phyloP scores from a whole-genome alignment of 2,113 vertebrate species.

The Barnardius zonarius region DNA sequence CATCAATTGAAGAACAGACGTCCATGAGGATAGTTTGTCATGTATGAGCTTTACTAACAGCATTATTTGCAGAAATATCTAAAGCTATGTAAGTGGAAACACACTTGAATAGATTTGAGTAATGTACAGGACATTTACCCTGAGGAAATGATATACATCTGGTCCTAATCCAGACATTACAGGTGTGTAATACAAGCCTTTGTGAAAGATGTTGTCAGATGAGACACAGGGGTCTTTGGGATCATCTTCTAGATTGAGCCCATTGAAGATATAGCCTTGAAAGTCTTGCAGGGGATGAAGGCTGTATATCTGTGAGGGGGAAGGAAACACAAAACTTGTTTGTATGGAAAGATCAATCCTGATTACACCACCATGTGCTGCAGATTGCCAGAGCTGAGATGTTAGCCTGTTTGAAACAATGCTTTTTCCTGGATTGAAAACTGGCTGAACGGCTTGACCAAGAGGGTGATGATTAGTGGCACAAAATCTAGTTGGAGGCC shows the following conservation, averaged over 20 bases:
- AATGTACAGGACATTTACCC: conserved; percentile 45
- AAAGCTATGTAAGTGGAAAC: neutral
- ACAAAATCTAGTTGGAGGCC: neutral
- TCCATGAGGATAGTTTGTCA: neutral
- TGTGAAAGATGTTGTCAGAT: conserved; percentile 62
- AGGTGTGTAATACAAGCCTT: conserved; percentile 72
- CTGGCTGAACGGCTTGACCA: neutral
- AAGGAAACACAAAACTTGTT: neutral
- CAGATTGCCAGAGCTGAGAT: neutral
- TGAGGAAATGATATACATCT: conserved; percentile 65
- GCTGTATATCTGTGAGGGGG: conserved; percentile 71
- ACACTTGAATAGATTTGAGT: neutral
- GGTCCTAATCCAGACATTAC: conserved; percentile 49
- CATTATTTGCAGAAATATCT: neutral
- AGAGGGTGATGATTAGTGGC: neutral
- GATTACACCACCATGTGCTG: neutral
- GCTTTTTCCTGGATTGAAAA: neutral
- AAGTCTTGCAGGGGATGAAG: conserved; percentile 72
- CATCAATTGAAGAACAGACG: neutral
- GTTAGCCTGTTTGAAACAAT: neutral
- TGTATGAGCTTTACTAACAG: neutral
- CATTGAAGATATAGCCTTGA: conserved; percentile 71
- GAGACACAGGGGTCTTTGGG: conserved; percentile 55
- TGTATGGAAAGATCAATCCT: neutral
- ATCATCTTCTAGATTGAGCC: conserved; percentile 59